These are phyloP conservation scores for Agelaius tricolor DNA, from an alignment of 2,113 vertebrate genomes.

Conservation along the genomic window DNA sequence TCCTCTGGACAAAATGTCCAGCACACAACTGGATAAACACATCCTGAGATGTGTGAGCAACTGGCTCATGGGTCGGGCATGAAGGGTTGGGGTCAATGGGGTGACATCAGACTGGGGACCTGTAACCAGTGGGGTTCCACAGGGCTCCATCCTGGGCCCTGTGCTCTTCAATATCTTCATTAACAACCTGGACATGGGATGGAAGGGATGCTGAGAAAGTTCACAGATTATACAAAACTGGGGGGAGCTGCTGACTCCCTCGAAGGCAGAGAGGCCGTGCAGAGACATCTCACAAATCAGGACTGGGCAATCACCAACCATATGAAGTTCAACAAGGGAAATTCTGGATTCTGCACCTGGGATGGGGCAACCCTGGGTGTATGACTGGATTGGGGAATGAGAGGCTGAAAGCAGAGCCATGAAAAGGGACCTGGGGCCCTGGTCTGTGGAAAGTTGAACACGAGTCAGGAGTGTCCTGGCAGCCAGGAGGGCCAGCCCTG, in stretches of 20 bases:
- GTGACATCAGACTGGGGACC: neutral
- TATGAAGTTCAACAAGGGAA: neutral
- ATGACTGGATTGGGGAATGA: accelerated
- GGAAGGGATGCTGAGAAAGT: neutral
- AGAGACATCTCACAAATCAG: neutral
- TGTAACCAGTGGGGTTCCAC: neutral
- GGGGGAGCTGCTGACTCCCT: neutral
- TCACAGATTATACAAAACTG: neutral
- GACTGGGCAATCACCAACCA: neutral
- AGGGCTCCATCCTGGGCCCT: neutral
- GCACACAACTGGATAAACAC: neutral
- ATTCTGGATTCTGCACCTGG: neutral
- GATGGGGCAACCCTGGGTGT: neutral
- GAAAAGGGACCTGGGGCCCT: neutral
- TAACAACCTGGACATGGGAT: accelerated
- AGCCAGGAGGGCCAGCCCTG: neutral
- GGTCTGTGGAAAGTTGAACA: accelerated
- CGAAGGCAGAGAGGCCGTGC: accelerated
- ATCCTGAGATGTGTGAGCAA: neutral
- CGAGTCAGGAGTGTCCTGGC: neutral
- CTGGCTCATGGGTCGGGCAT: neutral
- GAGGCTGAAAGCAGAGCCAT: neutral
- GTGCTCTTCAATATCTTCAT: neutral
- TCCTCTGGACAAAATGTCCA: neutral
- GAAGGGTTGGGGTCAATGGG: neutral